Conservation (phyloP, 1,140 invertebrate genomes). For the Phymorhynchus buccinoides region DNA sequence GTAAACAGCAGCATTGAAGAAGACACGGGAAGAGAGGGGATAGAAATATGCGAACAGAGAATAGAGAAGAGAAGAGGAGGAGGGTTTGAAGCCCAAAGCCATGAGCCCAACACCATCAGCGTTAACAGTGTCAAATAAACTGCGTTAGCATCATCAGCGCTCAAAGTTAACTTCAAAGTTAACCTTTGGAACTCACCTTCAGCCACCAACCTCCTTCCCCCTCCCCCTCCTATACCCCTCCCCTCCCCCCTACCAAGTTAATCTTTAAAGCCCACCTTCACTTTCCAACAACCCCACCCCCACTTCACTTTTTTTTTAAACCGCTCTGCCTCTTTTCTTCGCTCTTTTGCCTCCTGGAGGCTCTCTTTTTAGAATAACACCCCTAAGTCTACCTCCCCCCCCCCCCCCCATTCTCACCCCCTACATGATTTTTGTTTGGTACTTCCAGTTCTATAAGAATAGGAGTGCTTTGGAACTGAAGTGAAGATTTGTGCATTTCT, state of each 20-base stretch:
- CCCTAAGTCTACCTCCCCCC: neutral
- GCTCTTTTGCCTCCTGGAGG: neutral
- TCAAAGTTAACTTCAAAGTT: slow-evolving; percentile 33
- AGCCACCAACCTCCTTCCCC: neutral
- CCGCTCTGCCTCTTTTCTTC: neutral
- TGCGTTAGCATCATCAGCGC: slow-evolving; percentile 30
- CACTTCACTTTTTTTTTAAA: neutral
- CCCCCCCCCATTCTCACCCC: too few relatives aligned
- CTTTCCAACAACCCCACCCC: neutral
- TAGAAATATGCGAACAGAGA: neutral
- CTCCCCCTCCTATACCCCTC: neutral
- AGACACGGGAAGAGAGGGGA: neutral
- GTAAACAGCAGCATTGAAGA: too few relatives aligned
- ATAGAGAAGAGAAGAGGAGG: neutral
- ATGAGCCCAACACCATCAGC: slow-evolving; percentile 28
- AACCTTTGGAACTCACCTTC: too few relatives aligned
- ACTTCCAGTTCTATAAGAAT: too few relatives aligned
- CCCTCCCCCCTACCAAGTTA: slow-evolving; percentile 26
- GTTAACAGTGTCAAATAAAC: slow-evolving; percentile 34
- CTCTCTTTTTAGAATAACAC: too few relatives aligned
- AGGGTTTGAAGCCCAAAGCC: neutral
- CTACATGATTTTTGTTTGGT: too few relatives aligned
- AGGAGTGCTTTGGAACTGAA: too few relatives aligned
- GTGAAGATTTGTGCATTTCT: too few relatives aligned
- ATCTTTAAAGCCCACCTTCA: too few relatives aligned